Evolutionary conservation across 2,113 vertebrate genomes (phyloP).

Genomic region (Ptilorrhoa leucosticta): DNA sequence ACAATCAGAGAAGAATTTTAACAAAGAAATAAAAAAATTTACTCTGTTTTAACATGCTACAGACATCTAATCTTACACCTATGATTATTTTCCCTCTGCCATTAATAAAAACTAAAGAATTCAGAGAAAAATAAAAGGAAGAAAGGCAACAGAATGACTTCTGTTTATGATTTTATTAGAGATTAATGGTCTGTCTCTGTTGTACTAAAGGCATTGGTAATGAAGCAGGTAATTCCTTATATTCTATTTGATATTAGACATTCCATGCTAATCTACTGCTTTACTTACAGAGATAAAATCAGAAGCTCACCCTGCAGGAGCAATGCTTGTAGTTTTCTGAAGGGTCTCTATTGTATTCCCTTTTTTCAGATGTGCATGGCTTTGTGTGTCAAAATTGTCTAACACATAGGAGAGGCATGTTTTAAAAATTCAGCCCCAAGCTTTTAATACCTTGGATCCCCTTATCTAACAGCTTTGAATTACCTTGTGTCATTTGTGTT

Average conservation of each 20-base stretch:
- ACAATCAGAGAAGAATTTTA: not conserved
- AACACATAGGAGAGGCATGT: not conserved
- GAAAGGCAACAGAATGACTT: not conserved
- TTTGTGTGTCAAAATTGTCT: not conserved
- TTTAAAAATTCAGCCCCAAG: not conserved
- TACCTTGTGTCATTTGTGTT: not conserved
- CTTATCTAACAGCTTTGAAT: constrained; percentile 22
- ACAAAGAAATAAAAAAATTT: not conserved
- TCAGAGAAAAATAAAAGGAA: not conserved
- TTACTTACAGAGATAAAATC: not conserved
- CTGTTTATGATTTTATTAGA: not conserved
- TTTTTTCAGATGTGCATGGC: not conserved
- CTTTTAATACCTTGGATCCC: not conserved
- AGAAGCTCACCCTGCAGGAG: not conserved
- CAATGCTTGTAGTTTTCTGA: not conserved
- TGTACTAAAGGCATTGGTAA: not conserved
- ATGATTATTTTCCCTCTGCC: not conserved
- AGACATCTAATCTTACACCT: not conserved
- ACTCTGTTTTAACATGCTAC: not conserved
- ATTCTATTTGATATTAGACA: not conserved
- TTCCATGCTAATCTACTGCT: not conserved
- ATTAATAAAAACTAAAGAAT: not conserved
- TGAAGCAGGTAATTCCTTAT: not conserved
- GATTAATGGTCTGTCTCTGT: not conserved
- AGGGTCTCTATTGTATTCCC: not conserved